Base-by-base conservation (phyloP, 2,113 vertebrate species). In the Ictalurus punctatus region DNA sequence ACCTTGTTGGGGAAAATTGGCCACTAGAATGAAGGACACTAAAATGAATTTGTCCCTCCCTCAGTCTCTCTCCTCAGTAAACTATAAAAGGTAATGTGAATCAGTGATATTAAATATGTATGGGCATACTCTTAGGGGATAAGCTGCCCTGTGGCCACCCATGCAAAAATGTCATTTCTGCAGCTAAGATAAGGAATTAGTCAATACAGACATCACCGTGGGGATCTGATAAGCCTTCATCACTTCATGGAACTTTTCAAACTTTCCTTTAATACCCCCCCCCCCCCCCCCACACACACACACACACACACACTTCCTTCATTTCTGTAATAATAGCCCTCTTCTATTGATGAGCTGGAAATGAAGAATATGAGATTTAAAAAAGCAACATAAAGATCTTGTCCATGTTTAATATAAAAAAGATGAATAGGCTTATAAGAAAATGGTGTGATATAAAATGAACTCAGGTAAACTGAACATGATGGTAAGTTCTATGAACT, bases 141-240 rank as follows among this genome's bases (percentile, higher is more conserved):
- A 34, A 83, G 85, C 89, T 23, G 65, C 71, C 90, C 86, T 78
- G 88, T 90, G 86, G 88, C 89, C 86, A 71, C 86, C 86, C 88
- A 89, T 90, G 88, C 87, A 88, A 87, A 89, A 92, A 90, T 87
- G 89, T 81, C 83, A 92, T 86, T 90, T 89, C 48, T 87, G 79
- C 40, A 83, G 90, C 83, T 92, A 91, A 90, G 91, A 94, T 93
- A 92, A 94, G 92, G 89, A 89, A 79, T 86, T 93, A 91, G 91
- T 92, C 87, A 65, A 91, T 88, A 87, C 88, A 90, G 78, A 90
- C 86, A 88, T 91, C 79, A 48, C 84, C 87, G 88, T 90, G 86
- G 76, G 84, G 87, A 91, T 90, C 63, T 92, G 91, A 94, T 92
- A 93, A 91, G 89, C 86, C 93, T 91, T 94, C 91, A 93, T 90